Conservation (phyloP, 2,113 vertebrate genomes). For the Prolemur simus region DNA sequence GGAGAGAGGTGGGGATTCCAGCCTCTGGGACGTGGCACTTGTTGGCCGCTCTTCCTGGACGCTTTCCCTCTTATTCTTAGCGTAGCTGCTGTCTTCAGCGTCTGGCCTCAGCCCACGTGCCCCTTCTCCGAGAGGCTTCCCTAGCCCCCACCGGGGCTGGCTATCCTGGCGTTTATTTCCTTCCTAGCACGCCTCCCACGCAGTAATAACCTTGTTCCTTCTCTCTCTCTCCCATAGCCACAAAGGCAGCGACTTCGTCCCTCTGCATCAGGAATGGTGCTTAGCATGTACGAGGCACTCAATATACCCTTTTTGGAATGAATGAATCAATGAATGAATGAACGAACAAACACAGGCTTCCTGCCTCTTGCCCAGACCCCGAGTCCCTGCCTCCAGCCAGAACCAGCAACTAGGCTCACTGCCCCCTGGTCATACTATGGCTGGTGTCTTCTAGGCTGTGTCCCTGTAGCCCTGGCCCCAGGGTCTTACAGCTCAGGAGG, state of each 20-base stretch:
- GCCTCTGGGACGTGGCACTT: not conserved
- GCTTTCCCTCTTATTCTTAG: not conserved
- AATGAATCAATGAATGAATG: not conserved
- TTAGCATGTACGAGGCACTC: not conserved
- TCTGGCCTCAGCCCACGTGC: not conserved
- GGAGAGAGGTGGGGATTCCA: not conserved
- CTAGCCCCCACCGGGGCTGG: not conserved
- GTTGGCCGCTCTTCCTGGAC: fast-evolving
- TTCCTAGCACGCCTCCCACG: fast-evolving
- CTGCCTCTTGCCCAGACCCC: not conserved
- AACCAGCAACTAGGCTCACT: not conserved
- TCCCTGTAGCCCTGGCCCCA: not conserved
- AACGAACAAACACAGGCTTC: not conserved
- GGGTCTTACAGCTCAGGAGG: no score
- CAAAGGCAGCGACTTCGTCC: not conserved
- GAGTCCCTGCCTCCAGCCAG: not conserved
- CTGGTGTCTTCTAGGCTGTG: not conserved
- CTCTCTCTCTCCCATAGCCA: not conserved
- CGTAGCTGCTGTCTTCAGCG: not conserved
- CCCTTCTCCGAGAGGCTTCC: not conserved
- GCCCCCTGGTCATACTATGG: not conserved
- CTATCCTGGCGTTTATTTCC: not conserved
- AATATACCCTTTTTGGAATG: not conserved
- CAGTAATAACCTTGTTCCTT: not conserved
- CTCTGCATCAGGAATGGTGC: not conserved